Conservation (phyloP, 1,140 invertebrate species). For the Drosophila parvula region DNA sequence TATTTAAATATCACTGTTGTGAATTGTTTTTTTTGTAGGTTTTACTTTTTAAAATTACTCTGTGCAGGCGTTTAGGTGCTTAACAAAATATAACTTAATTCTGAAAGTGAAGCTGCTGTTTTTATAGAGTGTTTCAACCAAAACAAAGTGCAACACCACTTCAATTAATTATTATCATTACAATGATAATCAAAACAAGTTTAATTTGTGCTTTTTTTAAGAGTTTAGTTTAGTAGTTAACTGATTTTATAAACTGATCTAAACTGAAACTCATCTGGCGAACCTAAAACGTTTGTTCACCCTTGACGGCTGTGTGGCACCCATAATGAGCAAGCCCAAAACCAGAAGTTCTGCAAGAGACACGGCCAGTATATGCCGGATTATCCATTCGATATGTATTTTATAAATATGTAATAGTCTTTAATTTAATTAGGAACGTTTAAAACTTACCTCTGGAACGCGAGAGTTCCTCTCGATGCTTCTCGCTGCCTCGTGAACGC, state of each 20-base stretch:
- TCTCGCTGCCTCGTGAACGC: constrained; percentile 57
- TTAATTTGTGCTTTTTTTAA: constrained; percentile 1
- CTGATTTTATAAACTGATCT: constrained; percentile 10
- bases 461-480: constrained; percentile 64
- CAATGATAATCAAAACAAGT: background rate
- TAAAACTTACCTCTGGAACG: constrained; percentile 67
- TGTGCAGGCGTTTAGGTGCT: background rate
- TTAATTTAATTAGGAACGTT: background rate
- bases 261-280: constrained; percentile 30
- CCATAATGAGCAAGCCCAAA: constrained; percentile 80
- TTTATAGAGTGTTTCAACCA: background rate
- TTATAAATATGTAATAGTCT: background rate
- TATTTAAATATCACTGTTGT: background rate
- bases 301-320: constrained; percentile 75
- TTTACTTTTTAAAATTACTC: background rate
- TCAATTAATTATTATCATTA: background rate
- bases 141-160: background rate
- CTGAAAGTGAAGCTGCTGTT: background rate
- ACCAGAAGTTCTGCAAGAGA: constrained; percentile 75
- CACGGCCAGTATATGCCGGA: constrained; percentile 11
- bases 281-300: constrained; percentile 77
- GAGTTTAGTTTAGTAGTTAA: constrained; percentile 44
- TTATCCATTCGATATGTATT: background rate
- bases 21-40: too few species aligned
- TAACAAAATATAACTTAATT: background rate